These are phyloP conservation scores for Heterotilapia buettikoferi DNA, from an alignment of 2,113 vertebrate genomes.

Conservation along the genomic window DNA sequence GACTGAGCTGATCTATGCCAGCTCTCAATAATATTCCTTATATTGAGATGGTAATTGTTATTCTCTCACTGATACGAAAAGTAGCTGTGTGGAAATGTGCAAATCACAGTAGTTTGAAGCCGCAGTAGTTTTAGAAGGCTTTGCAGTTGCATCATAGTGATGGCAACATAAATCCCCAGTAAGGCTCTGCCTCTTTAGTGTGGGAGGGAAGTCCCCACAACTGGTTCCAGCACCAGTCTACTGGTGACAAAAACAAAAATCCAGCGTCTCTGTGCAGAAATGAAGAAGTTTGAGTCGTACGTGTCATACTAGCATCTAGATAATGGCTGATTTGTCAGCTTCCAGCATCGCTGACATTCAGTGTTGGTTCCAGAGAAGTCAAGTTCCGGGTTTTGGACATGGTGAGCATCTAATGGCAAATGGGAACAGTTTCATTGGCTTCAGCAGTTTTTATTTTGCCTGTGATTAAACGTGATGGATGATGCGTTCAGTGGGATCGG, in stretches of 20 bases:
- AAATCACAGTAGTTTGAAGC: neutral
- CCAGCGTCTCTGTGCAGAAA: neutral
- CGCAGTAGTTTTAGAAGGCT: neutral
- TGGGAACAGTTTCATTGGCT: neutral
- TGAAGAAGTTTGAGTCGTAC: accelerated
- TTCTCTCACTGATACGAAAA: neutral
- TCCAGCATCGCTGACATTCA: neutral
- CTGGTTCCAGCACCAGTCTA: neutral
- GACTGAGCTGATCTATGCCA: neutral
- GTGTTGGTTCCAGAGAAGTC: neutral
- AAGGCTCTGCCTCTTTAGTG: neutral
- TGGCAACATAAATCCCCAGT: neutral
- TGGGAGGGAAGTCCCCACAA: neutral
- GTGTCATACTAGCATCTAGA: neutral
- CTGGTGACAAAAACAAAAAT: neutral
- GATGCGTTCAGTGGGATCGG: neutral
- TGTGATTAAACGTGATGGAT: neutral
- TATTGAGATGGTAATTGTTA: neutral
- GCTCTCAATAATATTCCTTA: neutral
- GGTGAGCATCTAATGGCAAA: neutral
- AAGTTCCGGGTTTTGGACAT: neutral
- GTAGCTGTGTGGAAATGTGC: neutral
- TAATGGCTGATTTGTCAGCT: accelerated
- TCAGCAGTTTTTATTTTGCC: neutral
- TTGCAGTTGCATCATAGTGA: accelerated